phyloP scores from a whole-genome alignment of 2,113 vertebrate species.

The Periophthalmodon schlosseri region DNA sequence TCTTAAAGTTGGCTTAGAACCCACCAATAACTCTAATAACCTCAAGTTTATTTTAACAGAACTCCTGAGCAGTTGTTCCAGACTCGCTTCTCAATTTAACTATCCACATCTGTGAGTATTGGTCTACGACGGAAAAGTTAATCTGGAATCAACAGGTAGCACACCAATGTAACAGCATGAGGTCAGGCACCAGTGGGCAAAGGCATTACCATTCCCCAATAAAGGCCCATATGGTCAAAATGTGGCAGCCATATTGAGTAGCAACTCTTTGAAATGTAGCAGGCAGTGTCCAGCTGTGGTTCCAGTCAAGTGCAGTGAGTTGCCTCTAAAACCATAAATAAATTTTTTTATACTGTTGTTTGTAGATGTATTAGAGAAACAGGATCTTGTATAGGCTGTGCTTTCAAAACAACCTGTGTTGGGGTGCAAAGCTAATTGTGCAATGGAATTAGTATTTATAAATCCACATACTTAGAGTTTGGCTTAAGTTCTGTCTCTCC shows the following conservation, averaged over 20 bases:
- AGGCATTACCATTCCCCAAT: background rate
- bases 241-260: background rate
- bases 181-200: background rate
- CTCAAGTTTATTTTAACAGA: too few relatives aligned
- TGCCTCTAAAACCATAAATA: background rate
- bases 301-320: background rate
- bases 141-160: background rate
- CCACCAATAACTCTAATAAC: too few relatives aligned
- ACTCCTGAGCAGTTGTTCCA: background rate
- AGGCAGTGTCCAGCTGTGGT: background rate
- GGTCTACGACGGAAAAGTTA: background rate
- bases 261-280: background rate
- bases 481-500: background rate
- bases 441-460: too few relatives aligned
- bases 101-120: background rate
- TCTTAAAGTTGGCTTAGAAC: too few relatives aligned
- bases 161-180: background rate
- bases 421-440: background rate
- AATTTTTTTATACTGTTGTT: background rate
- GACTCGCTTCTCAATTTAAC: background rate
- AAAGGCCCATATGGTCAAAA: background rate
- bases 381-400: background rate
- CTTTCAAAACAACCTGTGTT: background rate
- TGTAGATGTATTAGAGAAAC: conserved; percentile 10
- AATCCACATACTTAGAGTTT: too few relatives aligned